A percentile compares a stretch with the other conserved stretches of the same genome.
These are phyloP conservation scores for Xestia c-nigrum DNA, from an alignment of 2,888 invertebrate species.

Conservation along the genomic window DNA sequence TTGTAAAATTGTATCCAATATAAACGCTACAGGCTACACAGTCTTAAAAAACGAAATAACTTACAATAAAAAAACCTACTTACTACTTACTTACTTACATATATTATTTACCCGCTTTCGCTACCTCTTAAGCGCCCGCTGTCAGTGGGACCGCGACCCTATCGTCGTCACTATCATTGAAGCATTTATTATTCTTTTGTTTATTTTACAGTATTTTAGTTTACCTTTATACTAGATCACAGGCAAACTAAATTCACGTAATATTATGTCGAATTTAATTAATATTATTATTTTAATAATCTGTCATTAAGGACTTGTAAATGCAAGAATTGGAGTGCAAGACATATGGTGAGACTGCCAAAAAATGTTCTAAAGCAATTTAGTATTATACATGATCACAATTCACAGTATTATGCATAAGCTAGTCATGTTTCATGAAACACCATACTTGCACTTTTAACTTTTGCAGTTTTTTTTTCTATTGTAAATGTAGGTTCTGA, in stretches of 20 bases:
- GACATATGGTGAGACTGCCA: constrained; percentile 13
- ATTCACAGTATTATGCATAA: constrained; percentile 49
- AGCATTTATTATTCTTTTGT: constrained; percentile 77
- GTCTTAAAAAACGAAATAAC: not conserved
- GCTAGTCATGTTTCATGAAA: constrained; percentile 44
- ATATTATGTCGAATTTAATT: not conserved
- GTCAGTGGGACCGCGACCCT: constrained; percentile 54
- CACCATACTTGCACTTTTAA: constrained; percentile 12
- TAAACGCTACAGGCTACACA: not conserved
- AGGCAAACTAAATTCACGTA: constrained; percentile 16
- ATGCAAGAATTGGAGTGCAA: constrained; percentile 20
- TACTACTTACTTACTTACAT: not conserved
- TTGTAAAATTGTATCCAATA: constrained; percentile 9
- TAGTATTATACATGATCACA: constrained; percentile 33
- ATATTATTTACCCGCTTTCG: constrained; percentile 52
- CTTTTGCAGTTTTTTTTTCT: not conserved
- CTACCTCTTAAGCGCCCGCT: constrained; percentile 59
- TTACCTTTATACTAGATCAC: constrained; percentile 47
- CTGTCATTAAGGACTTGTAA: not conserved
- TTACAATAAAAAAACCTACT: not conserved
- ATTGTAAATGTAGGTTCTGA: not conserved
- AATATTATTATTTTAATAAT: not conserved
- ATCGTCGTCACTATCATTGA: constrained; percentile 64
- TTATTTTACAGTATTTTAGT: constrained; percentile 64
- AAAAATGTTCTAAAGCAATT: constrained; percentile 10